Evolutionary conservation across 2,113 vertebrate species (phyloP), one percentile per base, ranked within the genome.

Genomic region (Catharus fuscescens): DNA sequence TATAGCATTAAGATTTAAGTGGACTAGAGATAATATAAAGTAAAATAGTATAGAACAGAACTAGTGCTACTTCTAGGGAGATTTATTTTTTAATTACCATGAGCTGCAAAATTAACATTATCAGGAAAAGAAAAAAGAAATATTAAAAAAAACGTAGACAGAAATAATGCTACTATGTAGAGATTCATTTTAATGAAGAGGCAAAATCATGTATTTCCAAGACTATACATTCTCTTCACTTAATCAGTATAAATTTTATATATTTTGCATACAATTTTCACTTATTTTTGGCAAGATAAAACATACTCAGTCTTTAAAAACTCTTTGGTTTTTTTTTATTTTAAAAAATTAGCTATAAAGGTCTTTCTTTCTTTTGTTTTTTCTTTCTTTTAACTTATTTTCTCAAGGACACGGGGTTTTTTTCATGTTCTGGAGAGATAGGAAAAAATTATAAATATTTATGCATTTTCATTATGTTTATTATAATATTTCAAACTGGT

Each of bases 301-400:
- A 61, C 5, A 25, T 19, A 14, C 1, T 36, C 7, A 13, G 2
- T 16, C 65, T 64, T 69, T 34, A 4, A 17, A 40, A 48, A 40
- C 10, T 15, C 19, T 48, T 12, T 28, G 47, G 45, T 6, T 25
- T 9, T 61, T 32, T 32, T 1, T 14, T 6, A 3, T 14, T 10
- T 8, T 59, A 34, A 42, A 19, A 61, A 21, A 12, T 0, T 1
- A 24, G 20, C 42, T 59, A 9, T 34, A 61, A 53, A 36, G 1
- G 5, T 7, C 0, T 59, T 12, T 70, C 3, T 34, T 31, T 67
- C 6, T 29, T 62, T 40, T 11, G 2, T 28, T 36, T 3, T 53
- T 61, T 61, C 1, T 45, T 44, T 38, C 6, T 50, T 24, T 42
- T 2, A 31, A 20, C 4, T 31, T 31, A 38, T 38, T 62, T 28